Percentiles rank a stretch among this genome's conserved stretches.
Evolutionary conservation across 2,888 invertebrate genomes (phyloP).

Genomic region (Eueremaeus valkanovi): DNA sequence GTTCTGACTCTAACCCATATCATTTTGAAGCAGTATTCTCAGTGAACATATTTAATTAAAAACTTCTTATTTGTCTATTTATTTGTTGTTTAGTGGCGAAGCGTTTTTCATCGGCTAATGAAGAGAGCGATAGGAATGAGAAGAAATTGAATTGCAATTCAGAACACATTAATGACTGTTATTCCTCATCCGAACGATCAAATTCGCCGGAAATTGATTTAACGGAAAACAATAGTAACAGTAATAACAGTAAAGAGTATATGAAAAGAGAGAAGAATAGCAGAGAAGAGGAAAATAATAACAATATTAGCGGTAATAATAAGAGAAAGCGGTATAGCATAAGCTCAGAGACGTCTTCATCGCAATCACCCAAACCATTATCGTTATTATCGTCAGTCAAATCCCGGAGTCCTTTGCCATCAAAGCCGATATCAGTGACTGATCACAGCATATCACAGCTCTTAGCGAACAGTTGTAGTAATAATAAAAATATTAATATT

Average conservation of each 20-base stretch:
- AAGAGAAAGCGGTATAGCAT: slow-evolving; percentile 7
- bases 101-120: not conserved
- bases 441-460: slow-evolving; percentile 6
- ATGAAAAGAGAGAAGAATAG: not conserved
- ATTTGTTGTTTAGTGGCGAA: not conserved
- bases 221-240: not conserved
- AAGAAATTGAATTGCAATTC: not conserved
- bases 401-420: not conserved
- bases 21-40: too few species aligned
- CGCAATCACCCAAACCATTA: slow-evolving; percentile 22
- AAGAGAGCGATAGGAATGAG: not conserved
- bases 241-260: not conserved
- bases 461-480: not conserved
- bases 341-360: slow-evolving; percentile 9
- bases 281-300: not conserved
- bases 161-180: not conserved
- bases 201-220: slow-evolving; percentile 21
- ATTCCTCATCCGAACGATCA: not conserved
- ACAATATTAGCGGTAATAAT: not conserved
- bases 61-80: too few species aligned
- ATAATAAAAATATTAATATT: not conserved
- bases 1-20: too few species aligned
- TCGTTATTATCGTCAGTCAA: not conserved
- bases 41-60: too few species aligned
- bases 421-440: slow-evolving; percentile 19